phyloP scores from a whole-genome alignment of 2,113 vertebrate genomes.

The Laticauda laticaudata region DNA sequence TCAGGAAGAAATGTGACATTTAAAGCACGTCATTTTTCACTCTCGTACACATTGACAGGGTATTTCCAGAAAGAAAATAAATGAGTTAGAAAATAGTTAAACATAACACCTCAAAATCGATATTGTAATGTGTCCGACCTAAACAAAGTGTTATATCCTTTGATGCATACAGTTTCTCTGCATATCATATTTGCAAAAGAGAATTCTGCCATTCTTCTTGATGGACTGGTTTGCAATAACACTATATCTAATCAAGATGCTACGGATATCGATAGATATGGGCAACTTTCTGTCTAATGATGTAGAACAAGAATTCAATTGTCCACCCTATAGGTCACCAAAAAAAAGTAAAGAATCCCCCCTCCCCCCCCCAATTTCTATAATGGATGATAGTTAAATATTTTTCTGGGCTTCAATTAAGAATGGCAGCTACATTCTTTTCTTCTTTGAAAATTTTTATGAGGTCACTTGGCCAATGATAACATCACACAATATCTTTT shows the following conservation, averaged over 20 bases:
- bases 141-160: slow-evolving; percentile 35
- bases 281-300: neutral
- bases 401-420: neutral
- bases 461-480: neutral
- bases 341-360: neutral
- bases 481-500: neutral
- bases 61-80: slow-evolving; percentile 53
- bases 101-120: slow-evolving; percentile 36
- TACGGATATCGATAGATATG: neutral
- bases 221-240: neutral
- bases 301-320: neutral
- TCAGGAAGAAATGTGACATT: slow-evolving; percentile 53
- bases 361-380: neutral
- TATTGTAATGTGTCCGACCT: slow-evolving; percentile 39
- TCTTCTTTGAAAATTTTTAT: neutral
- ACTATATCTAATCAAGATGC: neutral
- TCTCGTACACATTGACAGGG: slow-evolving; percentile 39
- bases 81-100: slow-evolving; percentile 50
- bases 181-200: slow-evolving; percentile 5
- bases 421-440: neutral
- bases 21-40: slow-evolving; percentile 55
- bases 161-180: neutral
- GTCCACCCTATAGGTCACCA: neutral
- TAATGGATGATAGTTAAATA: neutral
- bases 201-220: neutral